A percentile compares a stretch with the other conserved stretches of the same genome.
Evolutionary conservation across 2,113 vertebrate species (phyloP).

Genomic region (Pyrgilauda ruficollis): DNA sequence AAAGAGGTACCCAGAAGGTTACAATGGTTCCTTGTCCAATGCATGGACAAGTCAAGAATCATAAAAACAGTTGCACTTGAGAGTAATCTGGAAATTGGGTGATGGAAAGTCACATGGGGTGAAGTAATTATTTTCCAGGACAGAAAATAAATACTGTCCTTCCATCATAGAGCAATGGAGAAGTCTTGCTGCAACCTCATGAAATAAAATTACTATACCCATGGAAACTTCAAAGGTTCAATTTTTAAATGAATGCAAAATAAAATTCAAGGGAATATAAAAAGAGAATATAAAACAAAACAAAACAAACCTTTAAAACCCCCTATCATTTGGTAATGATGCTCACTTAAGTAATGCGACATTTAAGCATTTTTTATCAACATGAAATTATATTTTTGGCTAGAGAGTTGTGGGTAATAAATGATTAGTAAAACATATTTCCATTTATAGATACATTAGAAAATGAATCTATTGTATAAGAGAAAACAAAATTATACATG

Average conservation of each 20-base stretch:
- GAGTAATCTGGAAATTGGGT: background rate
- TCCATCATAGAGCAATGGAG: background rate
- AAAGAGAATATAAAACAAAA: background rate
- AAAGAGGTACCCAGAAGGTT: background rate
- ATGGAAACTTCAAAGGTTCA: background rate
- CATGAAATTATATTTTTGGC: background rate
- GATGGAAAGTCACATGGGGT: background rate
- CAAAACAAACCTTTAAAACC: background rate
- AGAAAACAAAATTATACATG: background rate
- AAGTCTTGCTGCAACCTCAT: background rate
- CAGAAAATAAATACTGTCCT: background rate
- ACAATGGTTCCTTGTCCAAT: background rate
- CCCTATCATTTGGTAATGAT: background rate
- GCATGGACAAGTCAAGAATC: background rate
- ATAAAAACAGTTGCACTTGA: background rate
- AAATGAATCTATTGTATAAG: background rate
- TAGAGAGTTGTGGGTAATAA: background rate
- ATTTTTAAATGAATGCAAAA: background rate
- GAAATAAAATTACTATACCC: background rate
- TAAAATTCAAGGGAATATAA: background rate
- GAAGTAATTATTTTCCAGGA: background rate
- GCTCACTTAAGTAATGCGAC: background rate
- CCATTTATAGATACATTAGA: background rate
- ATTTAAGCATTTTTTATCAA: background rate
- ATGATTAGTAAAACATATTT: background rate